Base-by-base conservation (phyloP, 2,797 vertebrate genomes). In the Eleutherodactylus coqui region DNA sequence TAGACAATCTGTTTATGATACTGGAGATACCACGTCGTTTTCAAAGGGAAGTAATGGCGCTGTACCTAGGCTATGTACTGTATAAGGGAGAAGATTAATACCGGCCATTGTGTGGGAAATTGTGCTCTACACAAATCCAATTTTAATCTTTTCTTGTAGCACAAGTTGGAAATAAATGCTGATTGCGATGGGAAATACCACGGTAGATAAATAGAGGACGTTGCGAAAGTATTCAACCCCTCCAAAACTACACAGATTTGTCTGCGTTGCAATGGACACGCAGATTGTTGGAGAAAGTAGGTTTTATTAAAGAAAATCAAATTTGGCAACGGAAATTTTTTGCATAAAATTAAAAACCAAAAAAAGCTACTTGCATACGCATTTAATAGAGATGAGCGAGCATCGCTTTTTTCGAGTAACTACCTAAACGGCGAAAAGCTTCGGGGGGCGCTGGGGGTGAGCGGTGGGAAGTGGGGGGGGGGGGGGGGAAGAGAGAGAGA, bases 1-100 rank as follows among this genome's bases (percentile, higher is more conserved):
- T 29, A 55, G 70, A 36, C 67, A 17, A 70, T 82, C 34, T 82
- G 80, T 82, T 73, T 41, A 60, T 75, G 53, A 73, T 55, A n/a
- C 27, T 43, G 34, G 72, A 73, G 62, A 51, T 79, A 79, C 16
- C 36, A 5, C 9, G 2, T 29, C n/a, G 13, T 53, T 51, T 17
- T 53, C 64, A 27, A 67, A 67, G 80, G 47, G 36, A 24, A 51
- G 75, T 77, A 77, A 77, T 77, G 75, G 29, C 27, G 32, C 32
- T 21, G 7, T 73, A 43, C 38, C 69, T 27, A 16, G 38, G 41
- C 69, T 43, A 43, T 73, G 69, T 73, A 45, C 38, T 5, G 24
- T 43, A 45, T n/a, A 14, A 27, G 34, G 10, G 5, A 64, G 21
- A 73, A 45, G 24, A 73, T n/a, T n/a, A 73, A 73, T 43, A 43